phyloP scores from a whole-genome alignment of 2,113 vertebrate species.

The Corynorhinus townsendii region DNA sequence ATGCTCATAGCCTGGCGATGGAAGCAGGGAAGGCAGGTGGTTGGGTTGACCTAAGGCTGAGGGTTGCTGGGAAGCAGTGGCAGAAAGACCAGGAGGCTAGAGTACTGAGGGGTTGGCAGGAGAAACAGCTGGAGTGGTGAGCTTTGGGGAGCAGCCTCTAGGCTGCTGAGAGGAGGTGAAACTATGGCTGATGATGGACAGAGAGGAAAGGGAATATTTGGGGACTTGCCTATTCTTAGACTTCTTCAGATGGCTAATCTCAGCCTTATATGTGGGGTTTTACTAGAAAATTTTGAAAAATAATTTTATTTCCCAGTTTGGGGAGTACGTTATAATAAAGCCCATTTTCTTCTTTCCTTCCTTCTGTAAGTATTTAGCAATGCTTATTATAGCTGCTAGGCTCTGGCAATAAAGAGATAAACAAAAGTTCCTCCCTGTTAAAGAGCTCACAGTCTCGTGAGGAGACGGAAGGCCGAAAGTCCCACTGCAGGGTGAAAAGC shows the following conservation, averaged over 20 bases:
- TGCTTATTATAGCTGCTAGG: background rate
- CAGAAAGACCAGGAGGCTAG: background rate
- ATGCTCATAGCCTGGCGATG: background rate
- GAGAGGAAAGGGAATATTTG: background rate
- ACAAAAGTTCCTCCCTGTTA: too few relatives aligned
- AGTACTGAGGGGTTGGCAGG: background rate
- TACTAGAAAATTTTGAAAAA: background rate
- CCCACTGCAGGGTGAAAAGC: too few relatives aligned
- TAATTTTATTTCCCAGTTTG: background rate
- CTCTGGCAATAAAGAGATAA: background rate
- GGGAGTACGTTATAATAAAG: background rate
- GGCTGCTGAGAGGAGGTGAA: background rate
- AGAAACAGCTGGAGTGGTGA: background rate
- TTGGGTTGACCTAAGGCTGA: background rate
- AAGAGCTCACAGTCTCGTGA: background rate
- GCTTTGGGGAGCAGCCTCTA: background rate
- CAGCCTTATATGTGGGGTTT: background rate
- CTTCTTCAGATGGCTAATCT: background rate
- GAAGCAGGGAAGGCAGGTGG: background rate
- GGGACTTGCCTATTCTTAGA: background rate
- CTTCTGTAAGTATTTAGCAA: background rate
- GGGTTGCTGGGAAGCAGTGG: background rate
- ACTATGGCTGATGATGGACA: fast-evolving
- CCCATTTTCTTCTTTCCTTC: background rate
- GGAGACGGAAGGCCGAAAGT: background rate